Evolutionary conservation across 35 echinoderm and acorn worm species (phyloP).

Genomic region (Apostichopus japonicus): DNA sequence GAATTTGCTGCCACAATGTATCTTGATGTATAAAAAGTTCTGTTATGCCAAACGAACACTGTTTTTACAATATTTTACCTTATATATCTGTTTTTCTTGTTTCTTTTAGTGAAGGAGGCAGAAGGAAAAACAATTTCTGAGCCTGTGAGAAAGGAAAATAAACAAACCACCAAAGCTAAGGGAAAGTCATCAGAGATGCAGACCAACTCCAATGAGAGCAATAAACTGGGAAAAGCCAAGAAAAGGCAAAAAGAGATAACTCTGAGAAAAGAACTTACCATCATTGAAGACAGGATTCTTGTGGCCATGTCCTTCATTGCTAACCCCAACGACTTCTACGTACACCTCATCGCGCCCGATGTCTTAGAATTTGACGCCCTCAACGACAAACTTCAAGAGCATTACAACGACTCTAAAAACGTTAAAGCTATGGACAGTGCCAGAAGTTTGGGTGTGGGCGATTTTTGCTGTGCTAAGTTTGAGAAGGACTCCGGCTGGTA

Average conservation of each 20-base stretch:
- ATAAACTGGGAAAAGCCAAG: background rate
- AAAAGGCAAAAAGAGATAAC: background rate
- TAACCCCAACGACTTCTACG: constrained; percentile 62
- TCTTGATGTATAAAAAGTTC: no score
- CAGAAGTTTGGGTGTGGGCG: background rate
- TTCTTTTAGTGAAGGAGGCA: background rate
- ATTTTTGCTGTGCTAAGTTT: constrained; percentile 55
- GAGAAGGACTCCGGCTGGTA: constrained; percentile 51
- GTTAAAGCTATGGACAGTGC: background rate
- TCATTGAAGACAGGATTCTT: constrained; percentile 9
- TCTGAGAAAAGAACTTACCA: background rate
- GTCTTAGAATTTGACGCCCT: constrained; percentile 53
- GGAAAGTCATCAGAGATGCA: background rate
- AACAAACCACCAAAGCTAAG: background rate
- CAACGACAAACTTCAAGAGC: constrained; percentile 35
- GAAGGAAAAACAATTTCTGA: background rate
- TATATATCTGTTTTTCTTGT: no score
- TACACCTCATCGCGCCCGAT: constrained; percentile 54
- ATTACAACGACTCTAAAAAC: constrained; percentile 37
- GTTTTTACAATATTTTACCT: no score
- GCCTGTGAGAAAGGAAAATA: background rate
- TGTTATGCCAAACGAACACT: no score
- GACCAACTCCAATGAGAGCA: background rate
- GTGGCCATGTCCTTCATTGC: constrained; percentile 57
- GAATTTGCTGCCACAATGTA: no score